Evolutionary conservation across 2,797 vertebrate species (phyloP).

Genomic region (Rhinatrema bivittatum): DNA sequence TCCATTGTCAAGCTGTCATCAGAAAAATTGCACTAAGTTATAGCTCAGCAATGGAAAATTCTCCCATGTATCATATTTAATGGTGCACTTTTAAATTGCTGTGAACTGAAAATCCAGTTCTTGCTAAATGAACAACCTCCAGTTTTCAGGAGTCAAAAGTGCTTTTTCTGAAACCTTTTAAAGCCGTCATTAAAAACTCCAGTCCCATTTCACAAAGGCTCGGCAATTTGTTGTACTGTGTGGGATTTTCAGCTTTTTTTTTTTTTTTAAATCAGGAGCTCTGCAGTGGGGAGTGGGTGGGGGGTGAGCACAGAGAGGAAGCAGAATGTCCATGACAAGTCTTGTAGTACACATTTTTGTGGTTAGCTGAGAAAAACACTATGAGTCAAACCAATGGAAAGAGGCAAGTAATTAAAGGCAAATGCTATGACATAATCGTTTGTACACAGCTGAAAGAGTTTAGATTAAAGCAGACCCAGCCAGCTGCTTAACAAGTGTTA

Average conservation of each 20-base stretch:
- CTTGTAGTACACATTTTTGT: conserved; percentile 70
- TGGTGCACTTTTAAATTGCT: conserved; percentile 2
- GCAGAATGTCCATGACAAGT: conserved; percentile 60
- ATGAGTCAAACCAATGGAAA: conserved; percentile 66
- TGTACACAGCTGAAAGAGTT: conserved; percentile 57
- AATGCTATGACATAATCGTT: conserved; percentile 74
- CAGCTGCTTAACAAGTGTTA: conserved; percentile 68
- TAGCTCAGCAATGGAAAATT: conserved; percentile 10
- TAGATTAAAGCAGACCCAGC: conserved; percentile 65
- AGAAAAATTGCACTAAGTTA: conserved; percentile 4
- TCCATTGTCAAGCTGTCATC: conserved; percentile 17
- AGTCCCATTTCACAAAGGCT: too few relatives aligned
- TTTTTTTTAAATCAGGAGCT: conserved; percentile 1
- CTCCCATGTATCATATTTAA: conserved; percentile 4
- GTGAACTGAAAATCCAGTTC: too few relatives aligned
- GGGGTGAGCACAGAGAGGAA: too few relatives aligned
- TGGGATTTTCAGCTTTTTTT: too few relatives aligned
- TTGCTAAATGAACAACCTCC: too few relatives aligned
- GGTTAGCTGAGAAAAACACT: conserved; percentile 64
- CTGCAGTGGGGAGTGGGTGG: too few relatives aligned
- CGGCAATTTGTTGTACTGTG: too few relatives aligned
- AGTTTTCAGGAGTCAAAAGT: too few relatives aligned
- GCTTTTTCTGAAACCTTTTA: too few relatives aligned
- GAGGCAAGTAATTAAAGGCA: conserved; percentile 70
- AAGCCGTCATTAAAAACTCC: too few relatives aligned